Evolutionary conservation across 2,113 vertebrate genomes (phyloP).

Genomic region (Sinocyclocheilus rhinocerous): DNA sequence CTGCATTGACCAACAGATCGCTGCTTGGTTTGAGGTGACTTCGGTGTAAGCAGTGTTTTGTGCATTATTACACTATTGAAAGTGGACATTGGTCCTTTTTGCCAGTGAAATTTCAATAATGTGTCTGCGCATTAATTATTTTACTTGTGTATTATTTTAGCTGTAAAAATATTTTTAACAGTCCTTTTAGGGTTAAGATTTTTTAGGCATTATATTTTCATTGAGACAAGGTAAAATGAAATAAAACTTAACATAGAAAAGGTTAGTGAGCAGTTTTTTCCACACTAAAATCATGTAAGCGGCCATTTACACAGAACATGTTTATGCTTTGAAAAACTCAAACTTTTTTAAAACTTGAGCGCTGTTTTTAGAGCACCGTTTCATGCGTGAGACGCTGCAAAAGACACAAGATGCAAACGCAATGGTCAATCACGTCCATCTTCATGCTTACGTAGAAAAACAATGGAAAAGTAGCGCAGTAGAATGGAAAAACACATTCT

Average conservation of each 20-base stretch:
- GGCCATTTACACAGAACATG: too few species aligned
- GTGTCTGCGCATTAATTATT: neutral
- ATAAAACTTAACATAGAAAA: neutral
- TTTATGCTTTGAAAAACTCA: too few species aligned
- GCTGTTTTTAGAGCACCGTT: conserved; percentile 63
- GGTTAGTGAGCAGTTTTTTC: neutral
- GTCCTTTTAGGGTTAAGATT: neutral
- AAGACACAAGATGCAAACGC: too few species aligned
- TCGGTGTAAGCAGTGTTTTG: neutral
- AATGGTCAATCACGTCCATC: too few species aligned
- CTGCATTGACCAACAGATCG: neutral
- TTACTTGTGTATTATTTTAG: too few species aligned
- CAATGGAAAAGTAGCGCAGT: too few species aligned
- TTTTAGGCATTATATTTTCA: neutral
- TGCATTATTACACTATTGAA: neutral
- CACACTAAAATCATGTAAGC: neutral
- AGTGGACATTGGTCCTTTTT: neutral
- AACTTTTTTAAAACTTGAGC: too few species aligned
- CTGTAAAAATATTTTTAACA: too few species aligned
- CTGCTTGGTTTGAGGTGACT: too few species aligned
- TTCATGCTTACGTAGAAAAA: neutral
- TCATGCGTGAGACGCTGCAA: too few species aligned
- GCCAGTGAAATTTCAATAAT: neutral
- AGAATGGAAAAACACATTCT: too few species aligned
- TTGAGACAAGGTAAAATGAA: neutral